A percentile compares a stretch with the other conserved stretches of the same genome.
Evolutionary conservation across 2,888 invertebrate species (phyloP).

Genomic region (Oligia latruncula): DNA sequence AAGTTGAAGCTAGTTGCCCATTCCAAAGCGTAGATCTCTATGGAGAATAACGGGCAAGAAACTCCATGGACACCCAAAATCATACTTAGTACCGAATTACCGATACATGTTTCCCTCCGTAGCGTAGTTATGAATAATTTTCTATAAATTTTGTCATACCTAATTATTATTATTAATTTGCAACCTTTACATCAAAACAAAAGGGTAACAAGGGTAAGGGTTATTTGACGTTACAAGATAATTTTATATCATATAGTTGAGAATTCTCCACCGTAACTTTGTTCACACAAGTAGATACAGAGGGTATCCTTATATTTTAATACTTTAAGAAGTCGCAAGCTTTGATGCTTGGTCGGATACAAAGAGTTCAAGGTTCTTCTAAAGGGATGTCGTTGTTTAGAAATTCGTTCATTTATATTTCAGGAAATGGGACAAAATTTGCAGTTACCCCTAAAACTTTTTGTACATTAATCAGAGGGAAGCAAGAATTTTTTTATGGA

Average conservation of each 20-base stretch:
- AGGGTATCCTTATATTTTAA: conserved; percentile 69
- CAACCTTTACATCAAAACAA: conserved; percentile 24
- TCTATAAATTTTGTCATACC: too few relatives aligned
- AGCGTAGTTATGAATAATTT: too few relatives aligned
- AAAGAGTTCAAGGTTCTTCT: conserved; percentile 66
- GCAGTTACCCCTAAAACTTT: conserved; percentile 64
- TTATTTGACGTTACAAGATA: conserved; percentile 30
- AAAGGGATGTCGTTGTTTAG: conserved; percentile 68
- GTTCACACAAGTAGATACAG: conserved; percentile 53
- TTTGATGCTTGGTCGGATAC: conserved; percentile 67
- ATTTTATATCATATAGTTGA: conserved; percentile 54
- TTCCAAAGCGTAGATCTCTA: too few relatives aligned
- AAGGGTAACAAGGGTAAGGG: background rate
- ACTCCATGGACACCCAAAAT: too few relatives aligned
- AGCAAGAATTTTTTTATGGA: conserved; percentile 49
- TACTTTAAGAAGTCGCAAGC: conserved; percentile 71
- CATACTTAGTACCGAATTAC: background rate
- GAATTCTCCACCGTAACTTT: conserved; percentile 53
- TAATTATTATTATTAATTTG: background rate
- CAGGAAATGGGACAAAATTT: conserved; percentile 66
- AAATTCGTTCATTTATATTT: conserved; percentile 69
- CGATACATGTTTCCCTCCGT: too few relatives aligned
- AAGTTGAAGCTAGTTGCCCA: too few relatives aligned
- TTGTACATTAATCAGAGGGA: conserved; percentile 61
- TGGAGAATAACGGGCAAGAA: too few relatives aligned